A percentile compares a stretch with the other conserved stretches of the same genome.
phyloP scores from a whole-genome alignment of 2,113 vertebrate genomes.

The Varanus komodoensis region DNA sequence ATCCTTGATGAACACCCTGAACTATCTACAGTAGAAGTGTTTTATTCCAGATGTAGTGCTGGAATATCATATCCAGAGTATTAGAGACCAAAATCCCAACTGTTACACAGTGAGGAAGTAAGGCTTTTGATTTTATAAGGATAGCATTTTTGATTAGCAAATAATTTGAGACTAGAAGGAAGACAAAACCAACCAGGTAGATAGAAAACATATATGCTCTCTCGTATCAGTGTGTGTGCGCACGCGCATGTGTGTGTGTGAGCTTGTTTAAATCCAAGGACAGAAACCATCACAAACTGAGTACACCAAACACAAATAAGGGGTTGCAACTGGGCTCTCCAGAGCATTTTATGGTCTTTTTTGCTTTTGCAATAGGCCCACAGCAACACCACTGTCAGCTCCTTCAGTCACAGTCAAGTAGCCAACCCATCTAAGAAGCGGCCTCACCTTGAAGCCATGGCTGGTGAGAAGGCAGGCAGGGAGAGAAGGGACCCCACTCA shows the following conservation, averaged over 20 bases:
- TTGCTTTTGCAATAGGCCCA: not conserved
- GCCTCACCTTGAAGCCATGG: not conserved
- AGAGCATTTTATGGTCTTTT: not conserved
- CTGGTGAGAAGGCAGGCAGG: not conserved
- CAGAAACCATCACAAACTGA: not conserved
- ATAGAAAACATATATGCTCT: too few relatives aligned
- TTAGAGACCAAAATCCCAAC: not conserved
- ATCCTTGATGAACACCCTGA: not conserved
- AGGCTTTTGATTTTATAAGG: not conserved
- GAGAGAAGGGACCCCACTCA: not conserved
- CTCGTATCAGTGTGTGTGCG: too few relatives aligned
- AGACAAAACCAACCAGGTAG: not conserved
- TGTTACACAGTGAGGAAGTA: not conserved
- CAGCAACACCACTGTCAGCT: not conserved
- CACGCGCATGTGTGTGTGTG: too few relatives aligned
- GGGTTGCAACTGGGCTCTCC: too few relatives aligned
- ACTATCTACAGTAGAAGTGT: not conserved
- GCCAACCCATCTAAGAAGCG: too few relatives aligned
- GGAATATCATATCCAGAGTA: too few relatives aligned
- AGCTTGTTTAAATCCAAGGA: not conserved
- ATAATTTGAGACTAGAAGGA: not conserved
- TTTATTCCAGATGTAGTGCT: not conserved
- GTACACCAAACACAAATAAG: not conserved
- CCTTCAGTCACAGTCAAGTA: not conserved
- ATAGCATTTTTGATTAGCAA: not conserved